Conservation (phyloP, 2,113 vertebrate genomes). For the Lynx canadensis region DNA sequence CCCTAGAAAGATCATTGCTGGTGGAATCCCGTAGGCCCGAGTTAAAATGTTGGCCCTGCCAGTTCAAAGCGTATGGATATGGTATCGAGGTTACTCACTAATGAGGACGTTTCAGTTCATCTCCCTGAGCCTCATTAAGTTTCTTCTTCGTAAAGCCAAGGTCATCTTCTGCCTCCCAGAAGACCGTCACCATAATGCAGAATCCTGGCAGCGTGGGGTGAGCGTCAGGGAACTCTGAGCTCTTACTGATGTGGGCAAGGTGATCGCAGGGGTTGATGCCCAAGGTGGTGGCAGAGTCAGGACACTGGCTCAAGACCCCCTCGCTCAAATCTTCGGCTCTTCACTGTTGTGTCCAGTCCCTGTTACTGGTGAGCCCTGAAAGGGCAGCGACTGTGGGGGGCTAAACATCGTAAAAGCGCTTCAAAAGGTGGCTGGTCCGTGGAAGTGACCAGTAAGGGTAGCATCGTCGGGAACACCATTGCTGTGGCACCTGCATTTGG, state of each 20-base stretch:
- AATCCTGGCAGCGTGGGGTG: background rate
- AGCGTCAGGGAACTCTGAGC: background rate
- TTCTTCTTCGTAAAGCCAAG: background rate
- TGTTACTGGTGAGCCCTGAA: background rate
- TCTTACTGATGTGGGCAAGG: no score
- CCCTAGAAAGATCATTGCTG: background rate
- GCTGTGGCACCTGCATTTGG: background rate
- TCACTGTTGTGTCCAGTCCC: background rate
- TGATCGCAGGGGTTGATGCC: rapidly evolving
- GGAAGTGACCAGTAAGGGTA: background rate
- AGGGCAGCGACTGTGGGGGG: background rate
- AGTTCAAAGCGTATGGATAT: background rate
- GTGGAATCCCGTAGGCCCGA: no score
- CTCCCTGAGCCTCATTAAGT: background rate
- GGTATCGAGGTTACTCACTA: background rate
- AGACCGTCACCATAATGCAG: background rate
- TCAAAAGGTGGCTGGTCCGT: background rate
- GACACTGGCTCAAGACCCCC: background rate
- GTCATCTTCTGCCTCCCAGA: background rate
- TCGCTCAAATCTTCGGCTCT: background rate
- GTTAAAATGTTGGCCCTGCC: background rate
- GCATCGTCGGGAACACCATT: rapidly evolving
- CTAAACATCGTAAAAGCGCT: background rate
- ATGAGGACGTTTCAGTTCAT: background rate
- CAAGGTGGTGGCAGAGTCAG: background rate